phyloP scores from a whole-genome alignment of 2,113 vertebrate genomes.

The Ciconia boyciana region DNA sequence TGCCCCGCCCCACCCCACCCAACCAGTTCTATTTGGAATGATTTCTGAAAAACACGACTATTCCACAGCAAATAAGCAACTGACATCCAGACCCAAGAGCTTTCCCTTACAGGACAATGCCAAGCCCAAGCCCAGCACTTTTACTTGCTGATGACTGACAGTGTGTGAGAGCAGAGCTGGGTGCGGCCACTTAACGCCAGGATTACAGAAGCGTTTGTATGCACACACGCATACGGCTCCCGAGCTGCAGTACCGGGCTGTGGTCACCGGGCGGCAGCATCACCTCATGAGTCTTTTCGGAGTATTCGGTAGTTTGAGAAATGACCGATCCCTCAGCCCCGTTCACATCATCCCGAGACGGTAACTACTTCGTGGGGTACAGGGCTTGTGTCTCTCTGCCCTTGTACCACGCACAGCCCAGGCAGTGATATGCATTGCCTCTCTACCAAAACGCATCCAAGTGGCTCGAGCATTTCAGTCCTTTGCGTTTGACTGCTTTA shows the following conservation, averaged over 20 bases:
- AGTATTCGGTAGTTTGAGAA: too few relatives aligned
- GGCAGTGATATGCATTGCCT: neutral
- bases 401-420: too few relatives aligned
- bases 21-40: neutral
- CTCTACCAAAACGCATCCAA: neutral
- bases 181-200: neutral
- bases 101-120: neutral
- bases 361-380: neutral
- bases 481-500: neutral
- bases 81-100: neutral
- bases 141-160: neutral
- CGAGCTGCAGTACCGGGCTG: too few relatives aligned
- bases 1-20: fast-evolving
- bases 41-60: neutral
- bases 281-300: too few relatives aligned
- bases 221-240: too few relatives aligned
- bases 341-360: too few relatives aligned
- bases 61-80: neutral
- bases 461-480: neutral
- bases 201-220: neutral
- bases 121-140: neutral
- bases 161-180: too few relatives aligned
- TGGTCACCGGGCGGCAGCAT: too few relatives aligned
- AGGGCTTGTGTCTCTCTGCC: neutral
- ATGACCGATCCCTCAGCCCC: too few relatives aligned